A percentile compares a stretch with the other conserved stretches of the same genome.
phyloP scores from a whole-genome alignment of 2,888 invertebrate species.

The Neria commutata region DNA sequence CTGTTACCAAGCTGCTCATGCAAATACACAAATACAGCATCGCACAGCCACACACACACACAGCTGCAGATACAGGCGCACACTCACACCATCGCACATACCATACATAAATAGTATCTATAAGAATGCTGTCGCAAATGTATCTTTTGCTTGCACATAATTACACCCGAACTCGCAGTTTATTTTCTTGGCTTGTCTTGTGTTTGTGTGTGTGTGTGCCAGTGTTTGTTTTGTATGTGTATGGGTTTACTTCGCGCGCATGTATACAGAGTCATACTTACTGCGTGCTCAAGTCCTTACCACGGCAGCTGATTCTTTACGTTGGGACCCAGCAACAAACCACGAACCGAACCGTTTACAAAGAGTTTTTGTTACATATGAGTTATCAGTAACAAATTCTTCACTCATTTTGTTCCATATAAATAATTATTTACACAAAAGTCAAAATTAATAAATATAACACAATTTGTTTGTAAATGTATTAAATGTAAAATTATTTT shows the following conservation, averaged over 20 bases:
- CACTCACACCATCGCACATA: background rate
- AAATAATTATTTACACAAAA: no score
- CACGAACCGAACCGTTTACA: no score
- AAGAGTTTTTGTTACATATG: no score
- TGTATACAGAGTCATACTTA: conserved; percentile 52
- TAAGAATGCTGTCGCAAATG: background rate
- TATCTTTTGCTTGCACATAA: conserved; percentile 11
- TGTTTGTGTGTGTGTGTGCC: background rate
- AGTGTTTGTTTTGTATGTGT: conserved; percentile 15
- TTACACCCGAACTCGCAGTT: conserved; percentile 13
- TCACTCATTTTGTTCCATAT: no score
- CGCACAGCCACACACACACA: background rate
- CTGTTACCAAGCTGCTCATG: no score
- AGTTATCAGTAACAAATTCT: no score
- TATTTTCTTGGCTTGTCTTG: background rate
- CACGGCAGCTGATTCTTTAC: no score
- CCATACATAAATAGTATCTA: background rate
- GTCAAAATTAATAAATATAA: no score
- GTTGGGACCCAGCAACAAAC: no score
- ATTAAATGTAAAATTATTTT: no score
- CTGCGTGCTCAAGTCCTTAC: no score
- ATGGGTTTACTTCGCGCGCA: conserved; percentile 46
- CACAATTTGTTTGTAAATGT: no score
- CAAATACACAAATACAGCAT: background rate
- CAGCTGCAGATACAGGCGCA: background rate